Percentiles rank a stretch among this genome's conserved stretches.
These are phyloP conservation scores for Calyptommatus sinebrachiatus DNA, from an alignment of 2,113 vertebrate species.

Conservation along the genomic window DNA sequence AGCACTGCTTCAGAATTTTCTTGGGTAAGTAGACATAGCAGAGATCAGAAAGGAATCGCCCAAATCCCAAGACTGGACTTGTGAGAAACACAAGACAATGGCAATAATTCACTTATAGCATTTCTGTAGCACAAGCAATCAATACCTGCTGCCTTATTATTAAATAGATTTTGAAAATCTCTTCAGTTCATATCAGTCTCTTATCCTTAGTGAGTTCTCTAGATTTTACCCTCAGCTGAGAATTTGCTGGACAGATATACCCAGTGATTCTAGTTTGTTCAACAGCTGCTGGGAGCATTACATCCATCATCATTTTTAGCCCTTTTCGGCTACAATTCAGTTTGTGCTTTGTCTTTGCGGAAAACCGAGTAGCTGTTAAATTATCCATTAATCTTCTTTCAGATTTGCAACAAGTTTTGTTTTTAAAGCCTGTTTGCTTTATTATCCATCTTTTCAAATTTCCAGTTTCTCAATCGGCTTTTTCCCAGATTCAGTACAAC, in stretches of 20 bases:
- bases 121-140: slow-evolving; percentile 67
- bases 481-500: slow-evolving; percentile 68
- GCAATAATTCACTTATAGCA: slow-evolving; percentile 50
- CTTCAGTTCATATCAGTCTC: slow-evolving; percentile 75
- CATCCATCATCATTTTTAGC: slow-evolving; percentile 81
- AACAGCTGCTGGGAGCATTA: slow-evolving; percentile 67
- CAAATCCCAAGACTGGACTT: slow-evolving; percentile 20
- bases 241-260: slow-evolving; percentile 64
- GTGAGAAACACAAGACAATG: slow-evolving; percentile 41
- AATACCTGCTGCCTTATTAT: slow-evolving; percentile 67
- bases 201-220: slow-evolving; percentile 72
- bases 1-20: background rate
- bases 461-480: slow-evolving; percentile 33
- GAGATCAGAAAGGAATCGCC: slow-evolving; percentile 1
- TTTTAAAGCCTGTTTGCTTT: slow-evolving; percentile 53
- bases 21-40: slow-evolving; percentile 13
- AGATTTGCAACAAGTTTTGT: slow-evolving; percentile 67
- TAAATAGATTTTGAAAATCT: slow-evolving; percentile 80
- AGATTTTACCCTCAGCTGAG: slow-evolving; percentile 71
- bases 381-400: slow-evolving; percentile 85
- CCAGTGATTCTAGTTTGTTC: slow-evolving; percentile 69
- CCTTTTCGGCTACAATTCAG: slow-evolving; percentile 81
- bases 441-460: slow-evolving; percentile 62
- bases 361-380: slow-evolving; percentile 82
- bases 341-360: slow-evolving; percentile 81